Percentiles rank a stretch among this genome's conserved stretches.
These are phyloP conservation scores for Drosophila eohydei DNA, from an alignment of 2,888 invertebrate genomes.

Conservation along the genomic window DNA sequence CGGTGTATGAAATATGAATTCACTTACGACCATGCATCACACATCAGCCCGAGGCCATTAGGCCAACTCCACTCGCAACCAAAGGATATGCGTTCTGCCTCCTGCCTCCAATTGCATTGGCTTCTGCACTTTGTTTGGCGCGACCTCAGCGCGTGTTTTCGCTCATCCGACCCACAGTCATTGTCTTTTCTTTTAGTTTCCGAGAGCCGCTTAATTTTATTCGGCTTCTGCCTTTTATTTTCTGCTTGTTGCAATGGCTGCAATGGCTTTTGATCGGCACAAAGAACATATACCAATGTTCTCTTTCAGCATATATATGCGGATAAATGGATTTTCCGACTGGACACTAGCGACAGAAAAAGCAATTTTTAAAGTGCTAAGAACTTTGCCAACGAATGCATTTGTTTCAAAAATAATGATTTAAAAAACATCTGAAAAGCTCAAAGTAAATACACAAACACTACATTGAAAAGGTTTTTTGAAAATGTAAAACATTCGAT, in stretches of 20 bases:
- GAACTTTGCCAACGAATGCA: too few species aligned
- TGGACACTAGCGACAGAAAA: conserved; percentile 3
- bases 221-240: background rate
- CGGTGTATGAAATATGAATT: conserved; percentile 83
- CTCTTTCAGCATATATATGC: conserved; percentile 5
- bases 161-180: background rate
- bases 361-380: background rate
- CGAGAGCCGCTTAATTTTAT: conserved; percentile 19
- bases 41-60: conserved; percentile 80
- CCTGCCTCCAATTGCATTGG: conserved; percentile 9
- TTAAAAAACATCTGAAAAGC: background rate
- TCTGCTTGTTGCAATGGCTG: conserved; percentile 32
- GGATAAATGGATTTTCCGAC: conserved; percentile 32
- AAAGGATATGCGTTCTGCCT: conserved; percentile 25
- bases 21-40: conserved; percentile 80
- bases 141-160: conserved; percentile 21
- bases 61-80: conserved; percentile 49
- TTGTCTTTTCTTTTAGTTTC: conserved; percentile 19
- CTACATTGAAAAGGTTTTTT: background rate
- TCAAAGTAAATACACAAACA: background rate
- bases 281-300: conserved; percentile 1
- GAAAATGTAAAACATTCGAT: background rate
- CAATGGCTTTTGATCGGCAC: conserved; percentile 37
- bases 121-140: conserved; percentile 25
- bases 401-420: background rate